Percentiles rank a stretch among this genome's conserved stretches.
These are phyloP conservation scores for Hylomyscus alleni DNA, from an alignment of 2,797 vertebrate species.

Conservation along the genomic window DNA sequence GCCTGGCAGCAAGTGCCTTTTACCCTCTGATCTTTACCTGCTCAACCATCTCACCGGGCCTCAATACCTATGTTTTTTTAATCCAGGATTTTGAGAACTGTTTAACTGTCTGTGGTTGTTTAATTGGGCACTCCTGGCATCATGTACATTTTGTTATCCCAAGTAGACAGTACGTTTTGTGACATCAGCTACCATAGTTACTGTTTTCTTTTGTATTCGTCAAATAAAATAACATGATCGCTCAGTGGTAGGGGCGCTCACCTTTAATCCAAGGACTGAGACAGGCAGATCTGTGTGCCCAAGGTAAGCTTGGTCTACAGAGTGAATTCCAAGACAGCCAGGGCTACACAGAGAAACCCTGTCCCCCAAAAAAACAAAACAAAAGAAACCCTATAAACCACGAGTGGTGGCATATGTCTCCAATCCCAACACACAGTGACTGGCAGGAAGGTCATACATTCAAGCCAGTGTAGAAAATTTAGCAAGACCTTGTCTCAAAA, in stretches of 20 bases:
- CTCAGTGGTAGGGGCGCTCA: not conserved
- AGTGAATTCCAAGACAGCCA: not conserved
- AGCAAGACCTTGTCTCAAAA: not conserved
- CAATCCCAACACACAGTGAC: not conserved
- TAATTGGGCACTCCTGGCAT: not conserved
- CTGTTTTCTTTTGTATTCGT: slow-evolving; percentile 49
- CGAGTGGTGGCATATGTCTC: too few relatives aligned
- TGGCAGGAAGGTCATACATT: not conserved
- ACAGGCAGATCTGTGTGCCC: not conserved
- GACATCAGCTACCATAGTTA: not conserved
- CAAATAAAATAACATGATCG: not conserved
- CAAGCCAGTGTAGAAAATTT: not conserved
- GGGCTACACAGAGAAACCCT: not conserved
- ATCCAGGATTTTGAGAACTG: not conserved
- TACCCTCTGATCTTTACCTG: not conserved
- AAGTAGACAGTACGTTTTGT: not conserved
- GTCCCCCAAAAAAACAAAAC: not conserved
- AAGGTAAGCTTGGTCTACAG: not conserved
- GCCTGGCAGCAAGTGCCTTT: not conserved
- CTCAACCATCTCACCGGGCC: too few relatives aligned
- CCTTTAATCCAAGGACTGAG: not conserved
- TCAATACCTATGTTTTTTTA: not conserved
- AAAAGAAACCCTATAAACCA: not conserved
- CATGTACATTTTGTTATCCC: not conserved
- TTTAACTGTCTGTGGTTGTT: not conserved